Percentiles rank a stretch among this genome's conserved stretches.
phyloP scores from a whole-genome alignment of 2,113 vertebrate genomes.

The Ramphastos sulfuratus region DNA sequence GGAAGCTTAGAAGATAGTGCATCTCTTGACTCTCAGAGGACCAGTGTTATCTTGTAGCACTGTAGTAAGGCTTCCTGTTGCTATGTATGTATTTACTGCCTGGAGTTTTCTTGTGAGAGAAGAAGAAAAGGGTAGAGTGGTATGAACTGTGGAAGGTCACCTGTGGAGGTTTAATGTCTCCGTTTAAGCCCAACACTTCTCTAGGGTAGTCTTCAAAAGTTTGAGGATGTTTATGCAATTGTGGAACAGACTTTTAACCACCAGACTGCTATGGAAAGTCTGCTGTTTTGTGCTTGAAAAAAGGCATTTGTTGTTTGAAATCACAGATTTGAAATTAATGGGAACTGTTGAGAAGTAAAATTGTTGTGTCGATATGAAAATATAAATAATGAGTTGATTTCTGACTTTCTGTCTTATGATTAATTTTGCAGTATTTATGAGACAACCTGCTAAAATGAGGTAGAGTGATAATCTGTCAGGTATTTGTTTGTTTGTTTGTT shows the following conservation, averaged over 20 bases:
- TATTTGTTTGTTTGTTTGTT: neutral
- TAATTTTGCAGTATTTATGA: neutral
- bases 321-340: neutral
- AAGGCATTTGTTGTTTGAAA: neutral
- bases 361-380: neutral
- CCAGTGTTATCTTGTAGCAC: neutral
- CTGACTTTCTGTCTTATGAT: neutral
- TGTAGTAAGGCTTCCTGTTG: neutral
- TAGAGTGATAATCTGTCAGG: neutral
- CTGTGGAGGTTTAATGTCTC: rapidly evolving
- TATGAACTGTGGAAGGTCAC: neutral
- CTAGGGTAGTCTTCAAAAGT: neutral
- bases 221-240: neutral
- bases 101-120: neutral
- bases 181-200: neutral
- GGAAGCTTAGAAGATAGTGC: constrained; percentile 6
- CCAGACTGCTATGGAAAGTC: neutral
- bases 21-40: neutral
- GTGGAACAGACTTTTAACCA: neutral
- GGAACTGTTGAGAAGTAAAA: neutral
- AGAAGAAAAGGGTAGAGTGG: neutral
- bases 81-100: constrained; percentile 2
- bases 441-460: neutral
- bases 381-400: neutral
- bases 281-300: neutral